A percentile compares a stretch with the other conserved stretches of the same genome.
Evolutionary conservation across 1,140 invertebrate genomes (phyloP).

Genomic region (Nymphalis io): DNA sequence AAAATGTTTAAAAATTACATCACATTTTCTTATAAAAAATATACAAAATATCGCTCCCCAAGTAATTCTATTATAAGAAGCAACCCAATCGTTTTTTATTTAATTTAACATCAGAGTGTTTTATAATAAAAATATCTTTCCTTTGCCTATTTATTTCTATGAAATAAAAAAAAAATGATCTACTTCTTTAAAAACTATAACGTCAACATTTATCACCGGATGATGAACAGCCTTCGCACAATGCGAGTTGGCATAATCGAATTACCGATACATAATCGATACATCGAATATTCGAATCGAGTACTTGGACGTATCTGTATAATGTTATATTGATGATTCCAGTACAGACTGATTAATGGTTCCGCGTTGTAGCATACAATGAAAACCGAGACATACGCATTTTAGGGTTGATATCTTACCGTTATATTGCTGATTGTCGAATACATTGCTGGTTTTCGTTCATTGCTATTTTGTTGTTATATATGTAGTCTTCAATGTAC

Average conservation of each 20-base stretch:
- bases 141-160: neutral
- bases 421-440: conserved; percentile 9
- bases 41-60: too few relatives aligned
- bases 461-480: neutral
- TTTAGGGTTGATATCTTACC: conserved; percentile 43
- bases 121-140: too few relatives aligned
- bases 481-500: conserved; percentile 43
- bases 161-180: conserved; percentile 21
- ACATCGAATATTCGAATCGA: conserved; percentile 70
- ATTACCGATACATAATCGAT: conserved; percentile 76
- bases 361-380: conserved; percentile 68
- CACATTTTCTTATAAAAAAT: neutral
- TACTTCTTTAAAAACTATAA: conserved; percentile 53
- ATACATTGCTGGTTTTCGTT: conserved; percentile 46
- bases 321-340: conserved; percentile 79
- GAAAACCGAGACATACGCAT: conserved; percentile 49
- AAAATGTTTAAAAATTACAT: too few relatives aligned
- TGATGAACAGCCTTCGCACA: conserved; percentile 66
- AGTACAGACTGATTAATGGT: conserved; percentile 78
- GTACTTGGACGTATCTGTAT: conserved; percentile 74
- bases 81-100: too few relatives aligned
- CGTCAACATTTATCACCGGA: conserved; percentile 56
- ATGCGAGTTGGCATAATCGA: conserved; percentile 70
- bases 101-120: too few relatives aligned
- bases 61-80: too few relatives aligned